Percentiles rank a stretch among this genome's conserved stretches.
These are phyloP conservation scores for Hephaestus fuliginosus DNA, from an alignment of 2,797 vertebrate species.

Conservation along the genomic window DNA sequence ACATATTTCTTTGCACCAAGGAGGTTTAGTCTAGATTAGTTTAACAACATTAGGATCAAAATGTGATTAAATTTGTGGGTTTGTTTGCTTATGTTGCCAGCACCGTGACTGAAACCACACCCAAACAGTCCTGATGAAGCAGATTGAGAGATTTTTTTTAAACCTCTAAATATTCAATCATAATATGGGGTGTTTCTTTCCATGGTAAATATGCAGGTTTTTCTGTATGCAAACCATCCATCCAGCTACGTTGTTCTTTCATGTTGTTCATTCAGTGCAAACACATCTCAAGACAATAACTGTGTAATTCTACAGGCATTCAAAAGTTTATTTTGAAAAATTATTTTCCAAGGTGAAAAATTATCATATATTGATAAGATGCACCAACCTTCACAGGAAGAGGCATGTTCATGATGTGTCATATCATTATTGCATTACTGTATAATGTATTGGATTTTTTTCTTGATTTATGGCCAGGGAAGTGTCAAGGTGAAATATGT, in stretches of 20 bases:
- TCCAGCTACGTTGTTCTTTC: neutral
- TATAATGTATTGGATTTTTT: slow-evolving; percentile 5
- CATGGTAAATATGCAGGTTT: neutral
- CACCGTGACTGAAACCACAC: neutral
- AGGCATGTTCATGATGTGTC: neutral
- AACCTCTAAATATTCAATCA: neutral
- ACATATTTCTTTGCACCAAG: neutral
- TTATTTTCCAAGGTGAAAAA: neutral
- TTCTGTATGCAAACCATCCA: neutral
- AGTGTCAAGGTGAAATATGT: slow-evolving; percentile 25
- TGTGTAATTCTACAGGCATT: neutral
- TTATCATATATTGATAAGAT: neutral
- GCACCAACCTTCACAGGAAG: neutral
- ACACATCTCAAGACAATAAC: no score
- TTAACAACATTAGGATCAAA: neutral
- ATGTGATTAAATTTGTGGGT: neutral
- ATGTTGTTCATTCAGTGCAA: neutral
- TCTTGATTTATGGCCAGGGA: slow-evolving; percentile 6
- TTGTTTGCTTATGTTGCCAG: neutral
- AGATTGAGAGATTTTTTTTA: no score
- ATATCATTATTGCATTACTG: slow-evolving; percentile 5
- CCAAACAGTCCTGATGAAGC: neutral
- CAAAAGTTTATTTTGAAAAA: neutral
- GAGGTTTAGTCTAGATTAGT: neutral
- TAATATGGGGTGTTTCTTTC: neutral